A percentile compares a stretch with the other conserved stretches of the same genome.
These are phyloP conservation scores for Macrophya alboannulata DNA, from an alignment of 2,888 invertebrate genomes.

Conservation along the genomic window DNA sequence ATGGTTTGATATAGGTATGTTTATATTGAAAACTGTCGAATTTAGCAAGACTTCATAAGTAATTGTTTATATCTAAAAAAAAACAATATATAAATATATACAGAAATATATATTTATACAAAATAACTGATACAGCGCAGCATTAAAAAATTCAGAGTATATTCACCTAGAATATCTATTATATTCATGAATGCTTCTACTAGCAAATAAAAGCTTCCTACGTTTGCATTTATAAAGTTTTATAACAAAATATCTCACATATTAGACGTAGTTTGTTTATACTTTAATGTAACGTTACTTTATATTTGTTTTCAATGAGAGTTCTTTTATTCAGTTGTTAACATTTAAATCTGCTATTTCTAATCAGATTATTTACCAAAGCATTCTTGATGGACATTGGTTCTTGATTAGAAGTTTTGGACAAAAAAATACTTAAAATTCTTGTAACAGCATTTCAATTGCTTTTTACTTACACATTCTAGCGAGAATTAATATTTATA, in stretches of 20 bases:
- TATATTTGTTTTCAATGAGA: constrained; percentile 11
- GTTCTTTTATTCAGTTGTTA: neutral
- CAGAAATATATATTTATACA: constrained; percentile 52
- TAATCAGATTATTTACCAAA: constrained; percentile 2
- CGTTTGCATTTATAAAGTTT: neutral
- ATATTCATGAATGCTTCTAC: constrained; percentile 20
- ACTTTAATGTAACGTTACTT: neutral
- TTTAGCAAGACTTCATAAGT: neutral
- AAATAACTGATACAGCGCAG: constrained; percentile 33
- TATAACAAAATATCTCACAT: constrained; percentile 18
- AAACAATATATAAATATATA: too few relatives aligned
- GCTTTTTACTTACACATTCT: constrained; percentile 15
- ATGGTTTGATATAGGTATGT: neutral
- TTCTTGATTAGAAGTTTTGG: neutral
- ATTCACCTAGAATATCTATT: constrained; percentile 30
- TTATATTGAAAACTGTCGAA: neutral
- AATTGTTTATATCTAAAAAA: constrained; percentile 10
- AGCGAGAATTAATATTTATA: constrained; percentile 9
- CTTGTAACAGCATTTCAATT: constrained; percentile 16
- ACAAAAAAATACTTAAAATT: neutral
- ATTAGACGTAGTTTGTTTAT: constrained; percentile 12
- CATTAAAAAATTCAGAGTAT: constrained; percentile 18
- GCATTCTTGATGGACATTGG: neutral
- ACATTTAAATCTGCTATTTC: neutral
- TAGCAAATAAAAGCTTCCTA: constrained; percentile 24